Base-by-base conservation (phyloP, 2,113 vertebrate species). In the Pelmatolapia mariae region DNA sequence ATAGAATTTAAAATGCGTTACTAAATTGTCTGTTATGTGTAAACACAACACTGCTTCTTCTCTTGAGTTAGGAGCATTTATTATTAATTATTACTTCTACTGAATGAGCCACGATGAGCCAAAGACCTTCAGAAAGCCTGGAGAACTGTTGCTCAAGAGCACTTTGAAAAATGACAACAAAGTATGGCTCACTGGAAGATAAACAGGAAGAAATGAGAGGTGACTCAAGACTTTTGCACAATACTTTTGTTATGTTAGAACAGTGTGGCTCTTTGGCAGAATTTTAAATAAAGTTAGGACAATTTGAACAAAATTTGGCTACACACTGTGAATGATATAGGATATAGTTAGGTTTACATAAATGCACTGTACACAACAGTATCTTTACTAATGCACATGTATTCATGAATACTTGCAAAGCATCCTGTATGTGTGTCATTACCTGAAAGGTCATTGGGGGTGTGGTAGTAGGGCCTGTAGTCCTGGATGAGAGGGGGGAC, bases 401-500 rank as follows among this genome's bases (percentile, higher is more conserved):
- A n/a, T 11, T 68, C 33, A 38, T 71, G 10, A 52, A 43, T 19
- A 38, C 13, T 29, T 7, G 18, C 4, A 31, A 45, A 40, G 53
- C 52, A 6, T 45, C 15, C 47, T 43, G 43, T 4, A n/a, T 40
- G 61, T 36, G 61, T 40, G 68, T 59, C 4, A 6, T 43, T 95
- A 99, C 99, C 98, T 96, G 98, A 98, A 87, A 99, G 94, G 93
- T 99, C 98, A 0, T 97, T 98, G 93, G 98, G 97, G 10, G 98
- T 97, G 52, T 99, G 98, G 95, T 99, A 99, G 89, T 99, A 98
- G 18, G 99, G 98, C 90, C 98, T 97, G 87, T 99, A 99, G 96
- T 99, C 99, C 91, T 99, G 99, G 95, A 99, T 98, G 2, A 99
- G 97, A 0, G 98, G 98, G 2, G 97, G 97, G 8, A 97, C 96